Conservation (phyloP, 1,140 invertebrate genomes). For the Sweltsa coloradensis region DNA sequence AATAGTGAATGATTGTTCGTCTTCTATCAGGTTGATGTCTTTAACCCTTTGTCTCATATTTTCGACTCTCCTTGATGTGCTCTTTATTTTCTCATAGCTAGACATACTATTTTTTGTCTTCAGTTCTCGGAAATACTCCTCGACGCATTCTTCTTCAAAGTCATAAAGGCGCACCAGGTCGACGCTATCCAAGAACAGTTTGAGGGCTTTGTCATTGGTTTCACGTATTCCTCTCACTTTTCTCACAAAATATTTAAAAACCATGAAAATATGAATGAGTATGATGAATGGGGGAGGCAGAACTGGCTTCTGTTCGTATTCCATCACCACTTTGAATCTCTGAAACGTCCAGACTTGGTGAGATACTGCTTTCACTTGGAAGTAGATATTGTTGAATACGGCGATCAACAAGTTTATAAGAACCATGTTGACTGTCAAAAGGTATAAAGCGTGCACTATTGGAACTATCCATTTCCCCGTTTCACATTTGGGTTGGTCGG, state of each 20-base stretch:
- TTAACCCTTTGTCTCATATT: conserved; percentile 66
- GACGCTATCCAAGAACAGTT: conserved; percentile 84
- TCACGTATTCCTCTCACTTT: conserved; percentile 58
- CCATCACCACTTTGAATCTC: conserved; percentile 95
- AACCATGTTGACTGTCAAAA: conserved; percentile 91
- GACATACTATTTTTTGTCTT: conserved; percentile 76
- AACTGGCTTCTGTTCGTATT: conserved; percentile 93
- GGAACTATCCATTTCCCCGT: conserved; percentile 90
- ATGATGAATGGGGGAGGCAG: conserved; percentile 89
- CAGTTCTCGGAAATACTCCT: conserved; percentile 67
- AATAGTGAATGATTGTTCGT: conserved; percentile 60
- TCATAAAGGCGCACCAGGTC: conserved; percentile 89
- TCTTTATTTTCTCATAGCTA: conserved; percentile 75
- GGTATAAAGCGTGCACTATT: conserved; percentile 86
- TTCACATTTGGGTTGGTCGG: conserved; percentile 57
- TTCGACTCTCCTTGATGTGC: conserved; percentile 76
- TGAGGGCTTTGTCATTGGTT: conserved; percentile 83
- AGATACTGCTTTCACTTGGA: conserved; percentile 87
- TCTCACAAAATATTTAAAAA: conserved; percentile 71
- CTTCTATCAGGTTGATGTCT: conserved; percentile 85
- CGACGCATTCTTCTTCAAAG: conserved; percentile 95
- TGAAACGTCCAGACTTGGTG: conserved; percentile 99
- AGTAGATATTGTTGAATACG: conserved; percentile 97
- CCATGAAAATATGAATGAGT: conserved; percentile 77
- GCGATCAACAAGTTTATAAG: conserved; percentile 97